Conservation (phyloP, 2,888 invertebrate genomes). For the Noctua janthe region DNA sequence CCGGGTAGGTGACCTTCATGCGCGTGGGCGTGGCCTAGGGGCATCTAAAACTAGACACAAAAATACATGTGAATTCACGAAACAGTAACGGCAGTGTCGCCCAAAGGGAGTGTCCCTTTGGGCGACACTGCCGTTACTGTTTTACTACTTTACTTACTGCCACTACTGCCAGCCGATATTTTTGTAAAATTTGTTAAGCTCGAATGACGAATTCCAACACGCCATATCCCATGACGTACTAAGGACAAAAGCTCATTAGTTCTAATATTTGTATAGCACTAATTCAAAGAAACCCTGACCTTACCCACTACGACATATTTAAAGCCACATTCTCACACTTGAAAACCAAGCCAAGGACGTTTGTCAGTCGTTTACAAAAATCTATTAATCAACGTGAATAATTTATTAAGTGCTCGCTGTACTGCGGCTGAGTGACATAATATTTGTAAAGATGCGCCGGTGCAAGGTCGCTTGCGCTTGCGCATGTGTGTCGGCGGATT, state of each 20-base stretch:
- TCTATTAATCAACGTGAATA: constrained; percentile 63
- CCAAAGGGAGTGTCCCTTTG: no score
- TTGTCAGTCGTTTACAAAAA: constrained; percentile 39
- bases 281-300: constrained; percentile 9
- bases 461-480: constrained; percentile 66
- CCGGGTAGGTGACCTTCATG: no score
- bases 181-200: no score
- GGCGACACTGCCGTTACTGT: no score
- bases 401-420: constrained; percentile 49
- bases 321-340: constrained; percentile 45
- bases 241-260: not conserved
- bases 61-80: no score
- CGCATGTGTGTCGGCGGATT: constrained; percentile 46
- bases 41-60: no score
- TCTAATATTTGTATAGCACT: not conserved
- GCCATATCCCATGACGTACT: no score
- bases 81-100: no score
- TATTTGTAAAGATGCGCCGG: constrained; percentile 72
- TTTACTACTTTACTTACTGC: no score
- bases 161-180: no score
- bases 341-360: constrained; percentile 41
- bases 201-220: not conserved
- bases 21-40: no score
- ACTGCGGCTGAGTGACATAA: constrained; percentile 64
- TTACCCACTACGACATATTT: not conserved